Evolutionary conservation across 2,797 vertebrate genomes (phyloP).

Genomic region (Tragelaphus oryx): DNA sequence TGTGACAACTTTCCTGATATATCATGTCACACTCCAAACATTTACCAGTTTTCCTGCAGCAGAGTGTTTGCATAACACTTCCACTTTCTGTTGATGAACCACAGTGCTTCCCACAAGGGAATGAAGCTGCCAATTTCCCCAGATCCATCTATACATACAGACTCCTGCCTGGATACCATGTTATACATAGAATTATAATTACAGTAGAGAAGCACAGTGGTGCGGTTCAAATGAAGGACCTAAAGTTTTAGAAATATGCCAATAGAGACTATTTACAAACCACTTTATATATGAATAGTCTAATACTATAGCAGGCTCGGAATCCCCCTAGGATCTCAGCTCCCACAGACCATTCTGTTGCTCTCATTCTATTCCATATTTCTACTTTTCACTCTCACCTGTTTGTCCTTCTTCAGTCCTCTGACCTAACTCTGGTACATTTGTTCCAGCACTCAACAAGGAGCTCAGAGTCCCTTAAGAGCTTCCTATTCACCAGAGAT

Average conservation of each 20-base stretch:
- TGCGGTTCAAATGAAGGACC: background rate
- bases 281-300: background rate
- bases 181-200: background rate
- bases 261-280: background rate
- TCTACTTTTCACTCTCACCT: background rate
- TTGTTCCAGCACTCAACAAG: background rate
- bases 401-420: background rate
- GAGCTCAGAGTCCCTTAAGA: background rate
- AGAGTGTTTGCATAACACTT: background rate
- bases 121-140: background rate
- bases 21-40: background rate
- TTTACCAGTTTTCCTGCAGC: background rate
- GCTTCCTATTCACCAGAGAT: background rate
- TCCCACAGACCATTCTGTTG: background rate
- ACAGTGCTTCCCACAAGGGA: background rate
- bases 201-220: background rate
- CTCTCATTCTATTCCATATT: background rate
- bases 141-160: background rate
- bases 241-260: background rate
- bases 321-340: background rate
- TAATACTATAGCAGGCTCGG: background rate
- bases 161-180: background rate
- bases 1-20: background rate
- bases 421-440: background rate
- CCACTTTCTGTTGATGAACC: background rate